phyloP scores from a whole-genome alignment of 2,797 vertebrate genomes.

The Antrozous pallidus region DNA sequence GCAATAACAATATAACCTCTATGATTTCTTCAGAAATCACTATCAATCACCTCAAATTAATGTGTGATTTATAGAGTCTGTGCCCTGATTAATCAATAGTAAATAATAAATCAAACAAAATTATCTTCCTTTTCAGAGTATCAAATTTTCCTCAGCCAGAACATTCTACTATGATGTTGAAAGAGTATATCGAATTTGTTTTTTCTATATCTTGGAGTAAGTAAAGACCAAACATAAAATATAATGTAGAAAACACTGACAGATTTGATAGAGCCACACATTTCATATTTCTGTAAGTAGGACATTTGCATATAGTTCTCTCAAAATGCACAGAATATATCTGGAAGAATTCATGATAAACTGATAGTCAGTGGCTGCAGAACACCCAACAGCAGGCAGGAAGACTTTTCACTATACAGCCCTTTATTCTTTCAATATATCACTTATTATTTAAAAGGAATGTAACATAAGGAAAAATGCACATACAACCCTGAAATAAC shows the following conservation, averaged over 20 bases:
- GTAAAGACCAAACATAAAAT: neutral
- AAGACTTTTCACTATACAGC: neutral
- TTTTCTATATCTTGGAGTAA: neutral
- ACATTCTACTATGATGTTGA: neutral
- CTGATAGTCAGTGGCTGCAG: neutral
- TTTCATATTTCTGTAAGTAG: neutral
- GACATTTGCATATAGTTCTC: neutral
- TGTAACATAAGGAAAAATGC: neutral
- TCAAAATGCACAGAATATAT: neutral
- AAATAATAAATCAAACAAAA: conserved; percentile 22
- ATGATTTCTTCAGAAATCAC: neutral
- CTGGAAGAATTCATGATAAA: neutral
- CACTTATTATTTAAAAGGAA: neutral
- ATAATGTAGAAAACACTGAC: neutral
- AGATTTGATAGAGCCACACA: neutral
- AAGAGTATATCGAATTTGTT: neutral
- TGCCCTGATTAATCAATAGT: neutral
- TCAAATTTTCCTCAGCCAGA: neutral
- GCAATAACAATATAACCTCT: neutral
- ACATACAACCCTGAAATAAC: neutral
- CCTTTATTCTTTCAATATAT: neutral
- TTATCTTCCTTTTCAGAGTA: neutral
- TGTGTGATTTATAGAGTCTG: neutral
- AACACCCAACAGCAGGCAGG: neutral
- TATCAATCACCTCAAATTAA: conserved; percentile 25